These are phyloP conservation scores for Pyrgus malvae DNA, from an alignment of 2,888 invertebrate genomes.

Conservation along the genomic window DNA sequence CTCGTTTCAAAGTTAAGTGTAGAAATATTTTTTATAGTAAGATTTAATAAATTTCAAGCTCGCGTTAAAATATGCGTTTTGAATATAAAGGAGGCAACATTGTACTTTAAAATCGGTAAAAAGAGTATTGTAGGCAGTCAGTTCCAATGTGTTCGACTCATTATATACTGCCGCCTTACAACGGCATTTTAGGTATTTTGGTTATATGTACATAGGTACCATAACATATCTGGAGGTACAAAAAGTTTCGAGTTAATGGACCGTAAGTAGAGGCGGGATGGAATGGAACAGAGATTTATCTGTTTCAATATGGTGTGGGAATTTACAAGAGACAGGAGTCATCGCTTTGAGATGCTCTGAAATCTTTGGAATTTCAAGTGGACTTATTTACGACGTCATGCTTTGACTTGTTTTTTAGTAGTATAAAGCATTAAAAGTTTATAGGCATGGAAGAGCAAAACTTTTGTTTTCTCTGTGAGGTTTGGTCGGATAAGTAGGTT, in stretches of 20 bases:
- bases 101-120: slow-evolving; percentile 46
- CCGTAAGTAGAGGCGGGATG: slow-evolving; percentile 58
- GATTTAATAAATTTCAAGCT: slow-evolving; percentile 60
- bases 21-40: slow-evolving; percentile 57
- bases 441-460: too few species aligned
- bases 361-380: slow-evolving; percentile 4
- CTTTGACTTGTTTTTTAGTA: not conserved
- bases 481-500: too few species aligned
- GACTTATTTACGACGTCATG: not conserved
- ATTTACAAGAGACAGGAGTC: slow-evolving; percentile 37
- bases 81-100: slow-evolving; percentile 49
- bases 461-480: too few species aligned
- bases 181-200: slow-evolving; percentile 34
- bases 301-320: slow-evolving; percentile 71
- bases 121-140: slow-evolving; percentile 35
- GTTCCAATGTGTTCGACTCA: slow-evolving; percentile 34
- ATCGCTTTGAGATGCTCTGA: slow-evolving; percentile 1
- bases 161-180: slow-evolving; percentile 38
- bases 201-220: slow-evolving; percentile 1
- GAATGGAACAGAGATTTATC: slow-evolving; percentile 71
- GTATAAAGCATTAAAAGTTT: not conserved
- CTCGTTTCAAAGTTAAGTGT: slow-evolving; percentile 54
- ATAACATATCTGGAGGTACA: slow-evolving; percentile 32
- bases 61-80: slow-evolving; percentile 50
- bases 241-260: slow-evolving; percentile 54